phyloP scores from a whole-genome alignment of 2,797 vertebrate genomes.

The Lacerta agilis region DNA sequence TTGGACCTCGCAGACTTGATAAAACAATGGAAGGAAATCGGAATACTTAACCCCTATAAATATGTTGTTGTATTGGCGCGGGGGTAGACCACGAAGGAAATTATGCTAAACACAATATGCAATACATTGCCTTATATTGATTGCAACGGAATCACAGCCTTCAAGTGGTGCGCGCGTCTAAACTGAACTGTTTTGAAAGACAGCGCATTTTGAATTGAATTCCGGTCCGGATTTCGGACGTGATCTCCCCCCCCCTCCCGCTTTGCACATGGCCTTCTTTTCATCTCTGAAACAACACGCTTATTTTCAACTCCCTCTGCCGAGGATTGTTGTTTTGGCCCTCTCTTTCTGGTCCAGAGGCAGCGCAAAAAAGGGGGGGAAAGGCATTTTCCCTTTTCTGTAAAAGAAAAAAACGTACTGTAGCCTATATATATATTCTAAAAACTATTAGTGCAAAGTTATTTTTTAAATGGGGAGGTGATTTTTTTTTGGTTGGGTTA shows the following conservation, averaged over 20 bases:
- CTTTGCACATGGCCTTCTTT: constrained; percentile 4
- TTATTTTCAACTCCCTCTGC: constrained; percentile 43
- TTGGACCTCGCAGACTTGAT: not conserved
- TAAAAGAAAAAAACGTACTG: not conserved
- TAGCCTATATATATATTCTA: too few species aligned
- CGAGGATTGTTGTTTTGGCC: not conserved
- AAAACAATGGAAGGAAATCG: not conserved
- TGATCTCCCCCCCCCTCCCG: not conserved
- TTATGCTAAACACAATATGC: not conserved
- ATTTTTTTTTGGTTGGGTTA: too few species aligned
- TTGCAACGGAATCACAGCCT: not conserved
- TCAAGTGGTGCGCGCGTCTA: not conserved
- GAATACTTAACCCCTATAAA: too few species aligned
- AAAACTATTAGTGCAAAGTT: not conserved
- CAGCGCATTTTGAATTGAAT: not conserved
- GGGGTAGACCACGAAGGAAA: not conserved
- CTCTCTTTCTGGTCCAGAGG: not conserved
- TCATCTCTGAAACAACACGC: not conserved
- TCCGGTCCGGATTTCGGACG: not conserved
- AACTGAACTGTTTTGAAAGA: constrained; percentile 58
- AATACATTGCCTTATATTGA: not conserved
- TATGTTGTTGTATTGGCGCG: not conserved
- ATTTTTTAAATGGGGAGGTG: not conserved
- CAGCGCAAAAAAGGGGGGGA: too few species aligned
- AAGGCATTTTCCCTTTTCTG: not conserved